Base-by-base conservation (phyloP, 2,797 vertebrate genomes). In the Esox lucius region DNA sequence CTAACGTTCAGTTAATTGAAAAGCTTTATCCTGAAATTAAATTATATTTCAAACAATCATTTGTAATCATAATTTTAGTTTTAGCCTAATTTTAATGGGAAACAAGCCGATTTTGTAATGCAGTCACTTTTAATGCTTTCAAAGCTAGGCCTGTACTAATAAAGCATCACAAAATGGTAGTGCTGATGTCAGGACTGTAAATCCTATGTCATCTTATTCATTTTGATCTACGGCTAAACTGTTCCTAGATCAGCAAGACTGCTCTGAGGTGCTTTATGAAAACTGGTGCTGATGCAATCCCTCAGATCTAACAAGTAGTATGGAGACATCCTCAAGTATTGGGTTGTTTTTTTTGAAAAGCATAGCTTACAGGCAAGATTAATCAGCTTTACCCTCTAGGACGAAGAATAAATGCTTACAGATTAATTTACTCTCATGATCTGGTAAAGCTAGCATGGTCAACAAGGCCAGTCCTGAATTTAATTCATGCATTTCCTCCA, bases 381-480 rank as follows among this genome's bases (percentile, higher is more conserved):
- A 22, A 59, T 61, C 22, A 61, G 56, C 76, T 75, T 74, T 69
- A 28, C 62, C 62, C 72, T 61, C 17, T 75, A 31, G 17, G 62
- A 70, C 26, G 46, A 42, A 31, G 39, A 19, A 28, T 9, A 51
- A 33, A 22, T 7, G n/a, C 1, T 11, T 73, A 67, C 61, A 24
- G 51, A 39, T 53, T 62, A 22, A 75, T 53, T 74, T 71, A 77
- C 78, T 77, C 81, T 80, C 87, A 91, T 87, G 87, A 89, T 90
- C 89, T 87, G 72, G 83, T 83, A 76, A 72, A 24, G 7, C 71
- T 42, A 48, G 22, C 61, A 26, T 73, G 42, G 71, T 24, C 59
- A 48, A 12, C 22, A 12, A 46, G 39, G 46, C 61, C 39, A 65
- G 39, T 17, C 22, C 12, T 1, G 24, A 48, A 26, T 64, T 1